phyloP scores from a whole-genome alignment of 2,888 invertebrate species.

The Drosophila gaucha region DNA sequence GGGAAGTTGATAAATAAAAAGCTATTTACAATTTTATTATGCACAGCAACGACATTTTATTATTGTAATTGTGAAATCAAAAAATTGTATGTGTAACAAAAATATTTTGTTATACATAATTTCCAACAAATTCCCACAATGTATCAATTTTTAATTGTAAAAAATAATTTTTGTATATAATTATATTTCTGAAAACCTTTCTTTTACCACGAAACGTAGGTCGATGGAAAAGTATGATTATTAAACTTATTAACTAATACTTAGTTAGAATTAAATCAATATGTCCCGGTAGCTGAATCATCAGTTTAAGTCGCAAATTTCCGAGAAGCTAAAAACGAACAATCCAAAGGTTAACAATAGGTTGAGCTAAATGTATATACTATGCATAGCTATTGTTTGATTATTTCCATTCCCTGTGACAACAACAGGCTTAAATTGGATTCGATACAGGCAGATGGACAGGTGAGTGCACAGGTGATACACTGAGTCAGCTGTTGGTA shows the following conservation, averaged over 20 bases:
- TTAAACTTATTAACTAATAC: background rate
- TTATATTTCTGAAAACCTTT: too few species aligned
- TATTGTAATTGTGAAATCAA: too few species aligned
- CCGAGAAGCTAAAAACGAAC: background rate
- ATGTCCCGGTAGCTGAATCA: conserved; percentile 26
- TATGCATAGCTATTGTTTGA: background rate
- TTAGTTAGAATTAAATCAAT: background rate
- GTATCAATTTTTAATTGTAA: too few species aligned
- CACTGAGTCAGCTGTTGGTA: conserved; percentile 28
- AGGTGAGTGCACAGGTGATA: background rate
- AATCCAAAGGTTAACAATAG: conserved; percentile 6
- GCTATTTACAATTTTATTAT: conserved; percentile 23
- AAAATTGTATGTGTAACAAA: too few species aligned
- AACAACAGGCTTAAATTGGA: conserved; percentile 9
- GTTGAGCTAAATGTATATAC: background rate
- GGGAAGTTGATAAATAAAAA: conserved; percentile 41
- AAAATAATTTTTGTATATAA: too few species aligned
- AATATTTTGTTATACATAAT: background rate
- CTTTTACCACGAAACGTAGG: background rate
- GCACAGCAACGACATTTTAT: background rate
- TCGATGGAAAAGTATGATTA: background rate
- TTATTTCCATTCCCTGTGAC: background rate
- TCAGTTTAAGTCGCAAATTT: conserved; percentile 18
- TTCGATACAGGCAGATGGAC: background rate
- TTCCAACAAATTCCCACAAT: background rate